These are phyloP conservation scores for Aurelia sp. DNA, from an alignment of 30 jellyfish, hydroid and myxozoan genomes.

Conservation along the genomic window DNA sequence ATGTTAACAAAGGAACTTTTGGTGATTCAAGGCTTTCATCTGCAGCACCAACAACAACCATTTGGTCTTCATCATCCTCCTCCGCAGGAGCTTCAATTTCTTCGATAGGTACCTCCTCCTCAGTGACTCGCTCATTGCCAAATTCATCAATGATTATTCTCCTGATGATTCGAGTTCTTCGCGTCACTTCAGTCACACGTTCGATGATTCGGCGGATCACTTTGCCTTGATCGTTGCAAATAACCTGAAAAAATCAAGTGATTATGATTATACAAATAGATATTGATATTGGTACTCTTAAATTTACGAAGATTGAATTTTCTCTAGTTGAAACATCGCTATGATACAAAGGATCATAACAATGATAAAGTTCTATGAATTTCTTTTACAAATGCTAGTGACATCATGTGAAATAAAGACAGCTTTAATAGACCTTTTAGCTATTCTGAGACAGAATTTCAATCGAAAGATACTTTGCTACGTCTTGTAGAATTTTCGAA, in stretches of 20 bases:
- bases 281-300: too few species aligned
- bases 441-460: too few species aligned
- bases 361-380: too few species aligned
- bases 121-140: slow-evolving; percentile 81
- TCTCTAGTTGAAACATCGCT: too few species aligned
- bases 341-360: too few species aligned
- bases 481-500: too few species aligned
- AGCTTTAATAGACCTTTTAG: too few species aligned
- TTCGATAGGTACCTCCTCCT: slow-evolving; percentile 88
- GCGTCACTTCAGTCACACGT: slow-evolving; percentile 80
- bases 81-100: slow-evolving; percentile 57
- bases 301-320: too few species aligned
- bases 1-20: slow-evolving; percentile 20
- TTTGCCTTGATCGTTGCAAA: slow-evolving; percentile 80
- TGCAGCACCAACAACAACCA: slow-evolving; percentile 64
- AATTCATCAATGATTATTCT: slow-evolving; percentile 78
- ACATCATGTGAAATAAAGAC: too few species aligned
- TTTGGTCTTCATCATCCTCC: slow-evolving; percentile 62
- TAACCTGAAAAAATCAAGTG: slow-evolving; percentile 13
- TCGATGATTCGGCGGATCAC: slow-evolving; percentile 78
- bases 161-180: slow-evolving; percentile 76
- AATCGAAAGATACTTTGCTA: too few species aligned
- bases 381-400: too few species aligned
- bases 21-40: slow-evolving; percentile 57
- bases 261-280: too few species aligned